Percentiles rank a stretch among this genome's conserved stretches.
phyloP scores from a whole-genome alignment of 2,113 vertebrate genomes.

The Diphyllodes magnificus region DNA sequence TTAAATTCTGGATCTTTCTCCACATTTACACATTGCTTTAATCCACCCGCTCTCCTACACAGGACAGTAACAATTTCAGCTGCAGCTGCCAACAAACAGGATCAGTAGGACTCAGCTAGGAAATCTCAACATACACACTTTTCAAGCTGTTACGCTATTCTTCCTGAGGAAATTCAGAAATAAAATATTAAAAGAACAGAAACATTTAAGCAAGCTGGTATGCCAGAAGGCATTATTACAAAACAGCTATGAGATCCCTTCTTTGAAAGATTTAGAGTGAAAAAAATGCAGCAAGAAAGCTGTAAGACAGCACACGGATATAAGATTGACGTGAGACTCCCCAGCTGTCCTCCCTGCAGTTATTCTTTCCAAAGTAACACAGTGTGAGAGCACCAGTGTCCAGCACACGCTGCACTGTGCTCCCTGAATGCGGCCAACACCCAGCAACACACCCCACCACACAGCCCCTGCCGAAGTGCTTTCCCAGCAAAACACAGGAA shows the following conservation, averaged over 20 bases:
- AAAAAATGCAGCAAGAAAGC: slow-evolving; percentile 14
- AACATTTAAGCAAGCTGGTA: background rate
- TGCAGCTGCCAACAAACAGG: slow-evolving; percentile 38
- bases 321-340: background rate
- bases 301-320: background rate
- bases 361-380: background rate
- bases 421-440: background rate
- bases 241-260: background rate
- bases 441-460: background rate
- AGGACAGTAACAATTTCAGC: slow-evolving; percentile 12
- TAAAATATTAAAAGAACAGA: background rate
- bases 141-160: slow-evolving; percentile 30
- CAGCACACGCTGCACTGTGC: accelerated
- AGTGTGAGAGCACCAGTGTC: background rate
- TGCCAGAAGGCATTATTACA: slow-evolving; percentile 35
- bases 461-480: background rate
- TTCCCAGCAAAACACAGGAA: background rate
- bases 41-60: slow-evolving; percentile 6
- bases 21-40: background rate
- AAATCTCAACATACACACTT: slow-evolving; percentile 31
- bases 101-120: slow-evolving; percentile 37
- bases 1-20: slow-evolving; percentile 21
- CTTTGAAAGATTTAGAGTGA: background rate
- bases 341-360: background rate
- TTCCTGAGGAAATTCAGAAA: slow-evolving; percentile 21